Evolutionary conservation across 2,113 vertebrate species (phyloP).

Genomic region (Phasianus colchicus): DNA sequence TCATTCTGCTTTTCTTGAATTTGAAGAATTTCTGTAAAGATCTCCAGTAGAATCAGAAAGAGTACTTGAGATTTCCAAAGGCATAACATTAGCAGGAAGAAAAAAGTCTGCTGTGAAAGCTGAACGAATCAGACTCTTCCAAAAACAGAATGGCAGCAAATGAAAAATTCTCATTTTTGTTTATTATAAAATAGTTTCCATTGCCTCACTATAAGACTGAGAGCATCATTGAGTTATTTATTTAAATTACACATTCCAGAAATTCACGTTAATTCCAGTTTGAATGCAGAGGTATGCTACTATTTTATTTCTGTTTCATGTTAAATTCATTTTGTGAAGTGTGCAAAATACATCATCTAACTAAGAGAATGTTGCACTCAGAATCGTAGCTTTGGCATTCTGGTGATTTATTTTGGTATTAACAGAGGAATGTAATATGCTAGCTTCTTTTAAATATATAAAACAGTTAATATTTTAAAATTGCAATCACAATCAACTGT

Average conservation of each 20-base stretch:
- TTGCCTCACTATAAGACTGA: background rate
- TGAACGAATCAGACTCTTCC: background rate
- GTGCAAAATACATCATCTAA: background rate
- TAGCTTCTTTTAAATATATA: background rate
- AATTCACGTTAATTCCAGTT: background rate
- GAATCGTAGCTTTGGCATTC: background rate
- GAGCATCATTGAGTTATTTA: background rate
- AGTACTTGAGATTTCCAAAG: background rate
- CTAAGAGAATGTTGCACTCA: background rate
- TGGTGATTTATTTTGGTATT: background rate
- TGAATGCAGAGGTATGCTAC: background rate
- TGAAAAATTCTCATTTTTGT: background rate
- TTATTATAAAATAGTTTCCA: background rate
- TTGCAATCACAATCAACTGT: background rate
- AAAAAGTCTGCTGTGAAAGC: background rate
- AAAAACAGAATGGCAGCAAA: background rate
- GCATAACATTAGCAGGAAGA: background rate
- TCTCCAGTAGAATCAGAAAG: background rate
- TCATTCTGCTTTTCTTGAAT: background rate
- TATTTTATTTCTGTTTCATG: background rate
- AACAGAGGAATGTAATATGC: background rate
- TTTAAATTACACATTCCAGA: background rate
- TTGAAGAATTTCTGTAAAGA: background rate
- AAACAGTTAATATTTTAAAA: background rate
- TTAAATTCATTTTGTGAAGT: background rate